Evolutionary conservation across 2,113 vertebrate species (phyloP).

Genomic region (Nesoenas mayeri): DNA sequence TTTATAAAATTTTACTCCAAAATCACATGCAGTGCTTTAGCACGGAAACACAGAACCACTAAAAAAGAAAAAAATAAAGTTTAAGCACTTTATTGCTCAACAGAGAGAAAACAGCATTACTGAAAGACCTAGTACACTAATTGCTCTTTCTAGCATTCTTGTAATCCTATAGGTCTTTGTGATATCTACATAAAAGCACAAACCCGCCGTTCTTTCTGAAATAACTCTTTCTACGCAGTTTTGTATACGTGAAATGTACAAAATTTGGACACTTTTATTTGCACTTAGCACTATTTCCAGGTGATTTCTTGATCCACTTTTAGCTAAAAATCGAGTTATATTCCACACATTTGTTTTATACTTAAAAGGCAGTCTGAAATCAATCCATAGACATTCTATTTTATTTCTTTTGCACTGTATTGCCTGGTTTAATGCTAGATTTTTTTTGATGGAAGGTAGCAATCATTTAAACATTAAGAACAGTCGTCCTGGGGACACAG

Average conservation of each 20-base stretch:
- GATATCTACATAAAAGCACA: not conserved
- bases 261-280: not conserved
- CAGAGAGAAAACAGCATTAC: not conserved
- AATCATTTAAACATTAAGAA: constrained; percentile 54
- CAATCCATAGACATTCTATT: not conserved
- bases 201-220: not conserved
- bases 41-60: not conserved
- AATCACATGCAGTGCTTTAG: not conserved
- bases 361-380: not conserved
- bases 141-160: not conserved
- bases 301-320: constrained; percentile 29
- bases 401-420: constrained; percentile 1
- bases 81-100: not conserved
- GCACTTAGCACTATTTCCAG: not conserved
- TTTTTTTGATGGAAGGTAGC: constrained; percentile 43
- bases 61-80: not conserved
- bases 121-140: not conserved
- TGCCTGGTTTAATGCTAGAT: constrained; percentile 23
- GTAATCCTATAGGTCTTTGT: not conserved
- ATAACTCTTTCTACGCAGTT: not conserved
- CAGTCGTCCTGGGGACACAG: constrained; percentile 53
- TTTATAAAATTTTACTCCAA: not conserved
- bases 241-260: not conserved
- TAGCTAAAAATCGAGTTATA: not conserved
- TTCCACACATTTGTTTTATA: not conserved